Conservation (phyloP, 1,140 invertebrate species). For the Lordiphosa clarofinis region DNA sequence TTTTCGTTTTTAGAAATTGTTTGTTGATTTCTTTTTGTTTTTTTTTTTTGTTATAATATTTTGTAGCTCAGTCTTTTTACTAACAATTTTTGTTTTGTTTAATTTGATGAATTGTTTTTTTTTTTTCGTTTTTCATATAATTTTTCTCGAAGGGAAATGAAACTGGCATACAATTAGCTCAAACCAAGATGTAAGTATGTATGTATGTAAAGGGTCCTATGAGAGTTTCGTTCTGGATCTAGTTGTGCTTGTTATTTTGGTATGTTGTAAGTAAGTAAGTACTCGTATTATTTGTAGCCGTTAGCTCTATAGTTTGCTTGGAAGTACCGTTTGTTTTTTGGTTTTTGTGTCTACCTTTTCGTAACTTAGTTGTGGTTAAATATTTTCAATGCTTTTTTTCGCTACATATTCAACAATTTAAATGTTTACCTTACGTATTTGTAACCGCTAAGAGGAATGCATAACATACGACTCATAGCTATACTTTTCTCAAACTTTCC, state of each 20-base stretch:
- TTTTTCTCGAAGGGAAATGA: slow-evolving; percentile 1
- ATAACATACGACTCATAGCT: slow-evolving; percentile 47
- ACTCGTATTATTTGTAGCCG: slow-evolving; percentile 43
- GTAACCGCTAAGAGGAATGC: slow-evolving; percentile 61
- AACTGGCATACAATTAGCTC: slow-evolving; percentile 1
- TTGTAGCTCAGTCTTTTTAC: slow-evolving; percentile 79
- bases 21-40: slow-evolving; percentile 28
- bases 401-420: slow-evolving; percentile 72
- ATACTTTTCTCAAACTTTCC: slow-evolving; percentile 19
- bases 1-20: slow-evolving; percentile 9
- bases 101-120: slow-evolving; percentile 8
- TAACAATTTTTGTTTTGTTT: slow-evolving; percentile 65
- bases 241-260: slow-evolving; percentile 8
- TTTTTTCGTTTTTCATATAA: slow-evolving; percentile 27
- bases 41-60: slow-evolving; percentile 43
- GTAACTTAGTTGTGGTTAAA: slow-evolving; percentile 64
- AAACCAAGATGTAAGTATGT: slow-evolving; percentile 10
- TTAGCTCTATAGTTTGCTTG: slow-evolving; percentile 75
- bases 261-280: slow-evolving; percentile 18
- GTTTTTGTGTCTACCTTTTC: slow-evolving; percentile 40
- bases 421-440: slow-evolving; percentile 65
- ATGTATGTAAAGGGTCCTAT: slow-evolving; percentile 8
- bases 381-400: slow-evolving; percentile 38
- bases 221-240: slow-evolving; percentile 6
- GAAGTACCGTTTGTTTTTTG: slow-evolving; percentile 60